Base-by-base conservation (phyloP, 2,888 invertebrate genomes). In the Gastrophysa polygoni region DNA sequence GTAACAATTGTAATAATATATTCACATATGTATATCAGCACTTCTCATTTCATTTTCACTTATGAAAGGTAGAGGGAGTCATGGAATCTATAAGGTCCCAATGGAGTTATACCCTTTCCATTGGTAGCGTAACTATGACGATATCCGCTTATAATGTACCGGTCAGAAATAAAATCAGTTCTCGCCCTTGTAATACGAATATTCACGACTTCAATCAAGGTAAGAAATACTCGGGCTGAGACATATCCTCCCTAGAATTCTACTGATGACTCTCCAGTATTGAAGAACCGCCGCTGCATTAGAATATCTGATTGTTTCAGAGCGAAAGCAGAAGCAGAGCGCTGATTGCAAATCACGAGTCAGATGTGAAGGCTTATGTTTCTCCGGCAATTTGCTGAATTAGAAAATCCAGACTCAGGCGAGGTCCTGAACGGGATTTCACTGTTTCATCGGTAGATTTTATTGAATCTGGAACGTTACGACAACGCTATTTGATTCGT, bases 311-410 rank as follows among this genome's bases (percentile, higher is more conserved):
- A 28, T 49, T 28, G 7, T 4, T 14, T 43, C 17, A 7, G 44
- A 10, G 44, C 18, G 11, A 18, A 48, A 32, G 32, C 10, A 11
- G 10, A 11, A 32, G 32, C 10, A 24, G 24, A 21, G 20, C 34
- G 11, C 29, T 50, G 50, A 50, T 50, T 50, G 32, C 29, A 29
- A 50, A 54, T 46, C 46, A 18, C 47, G 24, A 46, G 11, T 24
- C 18, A 28, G 16, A 50, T 34, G 52, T 54, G 44, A 54, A 54
- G 57, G 52, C 66, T 59, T 66, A 57, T 56, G 61, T 62, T 68
- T 61, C 63, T 34, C 47, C 20, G 47, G 61, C 68, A 68, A 67
- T 68, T 68, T 65, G 52, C 59, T 43, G 67, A 67, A 67, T 68
- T 68, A 67, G 63, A 63, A 64, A 61, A 67, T 57, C 59, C 57